Base-by-base conservation (phyloP, 1,140 invertebrate genomes). In the Aphidius gifuensis region DNA sequence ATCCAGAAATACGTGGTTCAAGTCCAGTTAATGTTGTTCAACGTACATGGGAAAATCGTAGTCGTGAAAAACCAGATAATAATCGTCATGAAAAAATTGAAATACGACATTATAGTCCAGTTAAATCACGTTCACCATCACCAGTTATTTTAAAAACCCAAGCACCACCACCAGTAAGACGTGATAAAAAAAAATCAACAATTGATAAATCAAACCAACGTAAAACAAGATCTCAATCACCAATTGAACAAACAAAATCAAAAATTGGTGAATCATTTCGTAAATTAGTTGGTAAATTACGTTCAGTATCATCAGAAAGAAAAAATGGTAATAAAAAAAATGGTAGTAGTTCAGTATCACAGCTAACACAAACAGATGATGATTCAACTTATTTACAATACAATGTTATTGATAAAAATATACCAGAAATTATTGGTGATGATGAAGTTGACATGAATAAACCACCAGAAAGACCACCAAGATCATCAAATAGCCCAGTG, bases 391-490 rank as follows among this genome's bases (percentile, higher is more conserved):
- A 86, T 64, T 80, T 86, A 60, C 83, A 85, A 54, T 86, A 86
- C 62, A 86, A 87, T 71, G 81, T 85, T 9, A 86, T 87, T 21
- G 85, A 86, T 65, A 81, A 79, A 50, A 81, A 85, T 69, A 78
- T 83, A 53, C 74, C 77, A 1, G 62, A 75, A 38, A 32, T 32
- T 32, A 68, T 71, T 4, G 66, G 64, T n/a, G 56, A 68, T 56
- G 70, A 73, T 16, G 66, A 69, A 43, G 23, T 47, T 23, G 62
- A 68, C 16, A 39, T 40, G 4, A 61, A 64, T 46, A 70, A 68
- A 43, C 71, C 72, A n/a, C 75, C 69, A 9, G 78, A 77, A 47
- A 68, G 72, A 49, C 77, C 73, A 32, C 71, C 74, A 9, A 71
- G 75, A 6, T 78, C 77, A 6, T 73, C 75, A 4, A 64, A 42